phyloP scores from a whole-genome alignment of 2,113 vertebrate genomes.

The Trachemys scripta region DNA sequence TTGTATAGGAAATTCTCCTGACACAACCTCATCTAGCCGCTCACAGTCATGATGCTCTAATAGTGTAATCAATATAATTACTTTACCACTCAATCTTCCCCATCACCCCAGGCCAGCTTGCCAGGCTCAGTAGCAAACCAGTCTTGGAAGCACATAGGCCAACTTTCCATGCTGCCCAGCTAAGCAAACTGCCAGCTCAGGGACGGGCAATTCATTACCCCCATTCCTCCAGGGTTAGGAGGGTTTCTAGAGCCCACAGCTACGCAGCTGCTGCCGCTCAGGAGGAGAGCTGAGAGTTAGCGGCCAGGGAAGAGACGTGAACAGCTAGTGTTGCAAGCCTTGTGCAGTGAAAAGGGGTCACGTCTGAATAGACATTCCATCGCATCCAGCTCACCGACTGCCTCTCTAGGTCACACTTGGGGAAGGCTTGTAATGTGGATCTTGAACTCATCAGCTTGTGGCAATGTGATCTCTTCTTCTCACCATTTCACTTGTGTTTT shows the following conservation, averaged over 20 bases:
- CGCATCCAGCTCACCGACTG: not conserved
- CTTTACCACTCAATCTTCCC: not conserved
- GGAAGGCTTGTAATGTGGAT: not conserved
- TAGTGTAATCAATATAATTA: too few species aligned
- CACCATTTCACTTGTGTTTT: not conserved
- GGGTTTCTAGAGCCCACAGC: not conserved
- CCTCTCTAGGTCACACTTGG: not conserved
- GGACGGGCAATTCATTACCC: rapidly evolving
- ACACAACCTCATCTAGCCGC: too few species aligned
- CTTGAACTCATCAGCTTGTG: not conserved
- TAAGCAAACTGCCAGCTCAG: not conserved
- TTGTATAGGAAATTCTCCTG: not conserved
- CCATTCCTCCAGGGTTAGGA: not conserved
- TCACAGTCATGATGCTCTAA: not conserved
- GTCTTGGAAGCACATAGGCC: not conserved
- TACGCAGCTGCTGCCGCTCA: not conserved
- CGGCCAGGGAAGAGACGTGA: not conserved
- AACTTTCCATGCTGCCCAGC: not conserved
- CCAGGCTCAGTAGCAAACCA: not conserved
- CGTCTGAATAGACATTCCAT: not conserved
- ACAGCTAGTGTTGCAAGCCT: not conserved
- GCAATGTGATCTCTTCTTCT: not conserved
- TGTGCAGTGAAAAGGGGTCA: not conserved
- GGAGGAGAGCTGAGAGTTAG: not conserved
- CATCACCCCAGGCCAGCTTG: not conserved